phyloP scores from a whole-genome alignment of 2,113 vertebrate species.

The Phoxinus phoxinus region DNA sequence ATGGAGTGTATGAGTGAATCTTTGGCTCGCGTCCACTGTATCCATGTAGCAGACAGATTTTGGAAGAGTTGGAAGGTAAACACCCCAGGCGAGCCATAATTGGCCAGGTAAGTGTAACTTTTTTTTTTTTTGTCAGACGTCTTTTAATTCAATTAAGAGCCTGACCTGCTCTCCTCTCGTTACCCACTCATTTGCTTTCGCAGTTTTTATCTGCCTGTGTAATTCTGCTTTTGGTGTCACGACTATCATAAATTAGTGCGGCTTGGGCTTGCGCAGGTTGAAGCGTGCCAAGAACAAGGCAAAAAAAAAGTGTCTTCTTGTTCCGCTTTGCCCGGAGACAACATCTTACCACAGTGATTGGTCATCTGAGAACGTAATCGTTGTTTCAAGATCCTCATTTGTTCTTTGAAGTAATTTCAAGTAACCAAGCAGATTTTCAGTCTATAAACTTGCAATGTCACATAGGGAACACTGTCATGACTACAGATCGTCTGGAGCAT shows the following conservation, averaged over 20 bases:
- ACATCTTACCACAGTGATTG: slow-evolving; percentile 49
- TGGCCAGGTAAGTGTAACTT: slow-evolving; percentile 87
- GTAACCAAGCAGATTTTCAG: slow-evolving; percentile 54
- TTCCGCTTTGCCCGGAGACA: slow-evolving; percentile 79
- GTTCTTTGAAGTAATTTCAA: slow-evolving; percentile 49
- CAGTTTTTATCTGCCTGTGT: slow-evolving; percentile 79
- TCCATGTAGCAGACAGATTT: slow-evolving; percentile 89
- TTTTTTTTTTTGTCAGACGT: slow-evolving; percentile 74
- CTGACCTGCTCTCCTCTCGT: slow-evolving; percentile 87
- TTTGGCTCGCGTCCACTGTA: slow-evolving; percentile 85
- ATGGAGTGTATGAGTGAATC: slow-evolving; percentile 68
- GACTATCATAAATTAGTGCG: slow-evolving; percentile 77
- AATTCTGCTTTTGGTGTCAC: slow-evolving; percentile 81
- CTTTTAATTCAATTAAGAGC: slow-evolving; percentile 99
- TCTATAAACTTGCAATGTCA: slow-evolving; percentile 47
- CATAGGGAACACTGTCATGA: slow-evolving; percentile 35
- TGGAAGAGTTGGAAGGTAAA: slow-evolving; percentile 87
- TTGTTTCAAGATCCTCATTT: slow-evolving; percentile 51
- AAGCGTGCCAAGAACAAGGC: slow-evolving; percentile 69
- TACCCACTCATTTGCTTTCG: slow-evolving; percentile 89
- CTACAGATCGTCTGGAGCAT: slow-evolving; percentile 6
- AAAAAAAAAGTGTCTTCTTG: slow-evolving; percentile 65
- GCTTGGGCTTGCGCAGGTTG: slow-evolving; percentile 68
- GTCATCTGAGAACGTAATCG: slow-evolving; percentile 64
- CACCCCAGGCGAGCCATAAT: slow-evolving; percentile 87